Base-by-base conservation (phyloP, 2,888 invertebrate genomes). In the Villa cingulata region DNA sequence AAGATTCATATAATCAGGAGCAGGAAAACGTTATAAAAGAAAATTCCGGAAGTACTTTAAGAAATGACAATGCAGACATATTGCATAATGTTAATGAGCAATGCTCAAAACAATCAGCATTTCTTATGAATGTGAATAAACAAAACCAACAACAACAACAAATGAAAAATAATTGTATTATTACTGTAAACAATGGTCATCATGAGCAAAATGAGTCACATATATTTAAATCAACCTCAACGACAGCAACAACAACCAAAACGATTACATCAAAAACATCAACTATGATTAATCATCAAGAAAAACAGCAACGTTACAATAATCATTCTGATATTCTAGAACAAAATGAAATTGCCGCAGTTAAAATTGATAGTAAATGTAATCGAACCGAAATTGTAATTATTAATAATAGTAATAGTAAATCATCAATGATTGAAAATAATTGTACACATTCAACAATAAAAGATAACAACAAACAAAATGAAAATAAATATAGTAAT, bases 361-460 rank as follows among this genome's bases (percentile, higher is more conserved):
- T 51, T n/a, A 42, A 37, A 36, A 46, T 46, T 15, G 51, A 44
- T 16, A 51, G 29, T 16, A 37, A 29, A 43, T 16, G 37, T 12
- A 50, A 51, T 46, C 48, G 48, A 37, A 49, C 49, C 12, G 53
- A 49, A 45, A 51, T 53, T 36, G 46, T 51, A 10, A 49, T 51
- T 42, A 48, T 45, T 36, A 52, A 52, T 32, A 50, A 43, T 41
- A 46, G 41, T 3, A 37, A 38, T 37, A 14, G 40, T 16, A 17
- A 9, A 36, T 32, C 29, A 5, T 23, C 23, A 23, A 23, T 23
- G 23, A 23, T 23, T 23, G 7, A 7, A 6, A 23, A 23, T 23
- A 23, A 23, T 23, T 7, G 5, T 23, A 23, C n/a, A 23, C 7
- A 4, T 6, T 23, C 23, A 23, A 23, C 23, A 23, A 23, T 4